Evolutionary conservation across 2,797 vertebrate genomes (phyloP), one percentile per base, ranked within the genome.

Genomic region (Parotocinclus haroldoi): DNA sequence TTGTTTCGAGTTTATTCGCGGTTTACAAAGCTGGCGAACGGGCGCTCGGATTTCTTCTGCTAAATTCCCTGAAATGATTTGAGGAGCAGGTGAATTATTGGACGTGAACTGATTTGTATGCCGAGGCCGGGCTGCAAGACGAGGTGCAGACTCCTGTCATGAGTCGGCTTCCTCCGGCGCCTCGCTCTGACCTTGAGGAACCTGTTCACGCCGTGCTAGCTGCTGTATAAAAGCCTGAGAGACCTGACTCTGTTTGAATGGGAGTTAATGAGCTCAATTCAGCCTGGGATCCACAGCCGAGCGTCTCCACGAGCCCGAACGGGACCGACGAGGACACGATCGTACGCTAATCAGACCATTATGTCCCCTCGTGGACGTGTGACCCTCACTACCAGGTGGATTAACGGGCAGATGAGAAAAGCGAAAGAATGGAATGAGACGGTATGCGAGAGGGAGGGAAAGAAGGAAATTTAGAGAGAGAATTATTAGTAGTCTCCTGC

Each of bases 401-500:
- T 75, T 68, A 73, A 51, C 66, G 39, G 57, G 37, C 50, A 61
- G 51, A 69, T 65, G 51, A 71, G 66, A 62, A 27, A 27, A 27
- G 27, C 27, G 27, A 27, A 5, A 2, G 27, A 27, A 27, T 27
- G 27, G 27, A 27, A 37, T 69, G 40, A 42, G 16, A 45, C 51
- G 52, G 46, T 10, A 50, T 63, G 45, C 40, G 10, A 10, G 58
- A 37, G 18, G 65, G 51, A 55, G 51, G 46, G 52, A 58, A 45
- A 58, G 72, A 60, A 44, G 55, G 63, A 63, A 72, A 56, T 53
- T n/a, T 51, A 65, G 40, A 77, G 66, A 52, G 58, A 54, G 63
- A 65, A 63, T 69, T 74, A 78, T 81, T 80, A 73, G 81, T 81
- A 84, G 73, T 81, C 83, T 83, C 76, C 68, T 83, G 82, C 80